phyloP scores from a whole-genome alignment of 30 jellyfish, hydroid and myxozoan genomes.

The Aurelia sp. region DNA sequence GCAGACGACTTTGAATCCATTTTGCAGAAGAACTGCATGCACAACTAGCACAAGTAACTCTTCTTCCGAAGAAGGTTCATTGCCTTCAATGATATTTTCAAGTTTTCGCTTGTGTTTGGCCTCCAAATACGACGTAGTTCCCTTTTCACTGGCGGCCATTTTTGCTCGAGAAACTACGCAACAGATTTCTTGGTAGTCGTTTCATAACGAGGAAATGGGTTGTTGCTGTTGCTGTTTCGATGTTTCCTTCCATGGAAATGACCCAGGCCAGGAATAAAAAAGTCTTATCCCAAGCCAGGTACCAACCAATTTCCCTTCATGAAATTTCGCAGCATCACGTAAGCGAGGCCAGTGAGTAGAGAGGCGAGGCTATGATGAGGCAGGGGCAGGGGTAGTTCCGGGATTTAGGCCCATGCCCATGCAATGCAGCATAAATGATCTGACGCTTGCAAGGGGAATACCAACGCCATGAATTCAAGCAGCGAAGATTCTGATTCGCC shows the following conservation, averaged over 20 bases:
- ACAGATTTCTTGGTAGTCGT: slow-evolving; percentile 8
- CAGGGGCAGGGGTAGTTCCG: no score
- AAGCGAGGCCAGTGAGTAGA: no score
- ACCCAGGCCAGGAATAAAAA: no score
- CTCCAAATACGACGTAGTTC: slow-evolving; percentile 9
- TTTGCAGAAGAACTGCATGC: slow-evolving; percentile 47
- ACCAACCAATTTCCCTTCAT: no score
- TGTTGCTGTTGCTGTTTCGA: slow-evolving; percentile 9
- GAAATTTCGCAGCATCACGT: no score
- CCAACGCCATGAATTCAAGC: no score
- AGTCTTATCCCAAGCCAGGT: no score
- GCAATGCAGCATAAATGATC: no score
- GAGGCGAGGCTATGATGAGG: no score
- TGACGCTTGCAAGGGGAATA: no score
- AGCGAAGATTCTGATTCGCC: no score
- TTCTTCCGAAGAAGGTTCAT: slow-evolving; percentile 44
- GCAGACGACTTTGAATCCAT: slow-evolving; percentile 29
- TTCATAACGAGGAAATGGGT: background rate
- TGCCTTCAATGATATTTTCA: slow-evolving; percentile 1
- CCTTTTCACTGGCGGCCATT: slow-evolving; percentile 40
- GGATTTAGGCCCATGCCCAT: no score
- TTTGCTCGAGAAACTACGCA: slow-evolving; percentile 5
- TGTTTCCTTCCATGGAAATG: slow-evolving; percentile 1
- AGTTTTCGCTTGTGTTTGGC: background rate
- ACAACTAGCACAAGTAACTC: slow-evolving; percentile 23